These are phyloP conservation scores for Drosophila malerkotliana DNA, from an alignment of 1,140 invertebrate species.

Conservation along the genomic window DNA sequence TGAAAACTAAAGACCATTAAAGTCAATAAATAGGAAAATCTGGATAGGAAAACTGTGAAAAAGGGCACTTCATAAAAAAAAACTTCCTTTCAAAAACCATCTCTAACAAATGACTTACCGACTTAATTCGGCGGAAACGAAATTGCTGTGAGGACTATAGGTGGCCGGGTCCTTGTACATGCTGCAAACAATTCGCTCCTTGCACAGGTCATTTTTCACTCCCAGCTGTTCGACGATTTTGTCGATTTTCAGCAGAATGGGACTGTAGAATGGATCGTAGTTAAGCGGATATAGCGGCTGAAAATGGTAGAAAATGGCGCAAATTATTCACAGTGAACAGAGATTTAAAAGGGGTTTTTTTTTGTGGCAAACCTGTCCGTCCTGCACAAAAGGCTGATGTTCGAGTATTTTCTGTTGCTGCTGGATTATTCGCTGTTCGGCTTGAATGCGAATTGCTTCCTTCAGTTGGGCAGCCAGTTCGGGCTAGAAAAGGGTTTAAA, in stretches of 20 bases:
- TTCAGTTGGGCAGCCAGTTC: constrained; percentile 77
- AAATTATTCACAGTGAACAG: constrained; percentile 32
- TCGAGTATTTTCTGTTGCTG: constrained; percentile 83
- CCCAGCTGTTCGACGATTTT: constrained; percentile 89
- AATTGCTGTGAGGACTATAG: constrained; percentile 92
- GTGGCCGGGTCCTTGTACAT: constrained; percentile 91
- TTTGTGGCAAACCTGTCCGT: constrained; percentile 73
- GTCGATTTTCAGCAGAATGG: constrained; percentile 90
- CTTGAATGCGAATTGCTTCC: constrained; percentile 84
- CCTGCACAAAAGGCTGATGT: constrained; percentile 81
- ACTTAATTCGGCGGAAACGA: constrained; percentile 92
- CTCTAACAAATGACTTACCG: constrained; percentile 86
- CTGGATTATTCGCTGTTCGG: constrained; percentile 77
- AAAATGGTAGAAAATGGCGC: constrained; percentile 8
- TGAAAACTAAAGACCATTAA: too few relatives aligned
- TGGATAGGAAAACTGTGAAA: too few relatives aligned
- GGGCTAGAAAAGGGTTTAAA: constrained; percentile 49
- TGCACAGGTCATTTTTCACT: constrained; percentile 88
- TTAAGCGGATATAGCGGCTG: constrained; percentile 82
- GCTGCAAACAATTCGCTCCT: constrained; percentile 90
- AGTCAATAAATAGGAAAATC: too few relatives aligned
- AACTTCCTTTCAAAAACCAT: background rate
- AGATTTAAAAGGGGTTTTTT: background rate
- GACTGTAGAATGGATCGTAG: constrained; percentile 91
- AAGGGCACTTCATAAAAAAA: too few relatives aligned